Percentiles rank a stretch among this genome's conserved stretches.
phyloP scores from a whole-genome alignment of 2,113 vertebrate genomes.

The Neodontobutis hainanensis region DNA sequence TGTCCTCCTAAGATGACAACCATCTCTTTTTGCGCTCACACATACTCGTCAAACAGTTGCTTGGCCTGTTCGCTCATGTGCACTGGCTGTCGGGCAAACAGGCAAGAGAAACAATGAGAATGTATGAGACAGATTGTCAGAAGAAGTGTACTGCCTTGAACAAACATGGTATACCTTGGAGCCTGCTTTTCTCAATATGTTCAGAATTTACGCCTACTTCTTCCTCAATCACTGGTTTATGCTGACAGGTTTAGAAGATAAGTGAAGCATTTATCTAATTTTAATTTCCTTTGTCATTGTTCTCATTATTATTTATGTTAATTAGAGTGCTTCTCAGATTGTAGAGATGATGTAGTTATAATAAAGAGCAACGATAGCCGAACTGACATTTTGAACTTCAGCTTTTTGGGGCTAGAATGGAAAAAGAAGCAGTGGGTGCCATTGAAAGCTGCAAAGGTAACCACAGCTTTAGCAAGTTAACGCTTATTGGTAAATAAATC shows the following conservation, averaged over 20 bases:
- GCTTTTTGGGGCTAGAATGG: neutral
- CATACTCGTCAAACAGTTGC: constrained; percentile 23
- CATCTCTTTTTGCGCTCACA: constrained; percentile 18
- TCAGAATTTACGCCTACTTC: constrained; percentile 9
- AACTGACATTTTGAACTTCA: neutral
- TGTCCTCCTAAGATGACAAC: constrained; percentile 44
- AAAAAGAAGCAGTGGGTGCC: neutral
- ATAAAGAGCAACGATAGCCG: no score
- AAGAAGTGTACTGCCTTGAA: constrained; percentile 22
- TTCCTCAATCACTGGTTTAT: neutral
- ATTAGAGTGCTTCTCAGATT: no score
- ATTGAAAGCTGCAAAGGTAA: neutral
- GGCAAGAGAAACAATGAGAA: constrained; percentile 44
- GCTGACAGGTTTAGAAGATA: constrained; percentile 4
- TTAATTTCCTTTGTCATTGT: no score
- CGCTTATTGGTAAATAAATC: neutral
- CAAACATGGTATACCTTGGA: constrained; percentile 28
- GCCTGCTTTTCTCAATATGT: constrained; percentile 12
- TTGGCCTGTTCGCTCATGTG: constrained; percentile 45
- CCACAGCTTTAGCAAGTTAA: neutral
- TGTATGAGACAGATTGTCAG: constrained; percentile 33
- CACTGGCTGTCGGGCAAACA: constrained; percentile 45
- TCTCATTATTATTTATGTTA: no score
- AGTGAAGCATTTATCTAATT: no score
- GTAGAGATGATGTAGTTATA: no score